Evolutionary conservation across 1,140 invertebrate genomes (phyloP), one percentile per base, ranked within the genome.

Genomic region (Aphis gossypii): DNA sequence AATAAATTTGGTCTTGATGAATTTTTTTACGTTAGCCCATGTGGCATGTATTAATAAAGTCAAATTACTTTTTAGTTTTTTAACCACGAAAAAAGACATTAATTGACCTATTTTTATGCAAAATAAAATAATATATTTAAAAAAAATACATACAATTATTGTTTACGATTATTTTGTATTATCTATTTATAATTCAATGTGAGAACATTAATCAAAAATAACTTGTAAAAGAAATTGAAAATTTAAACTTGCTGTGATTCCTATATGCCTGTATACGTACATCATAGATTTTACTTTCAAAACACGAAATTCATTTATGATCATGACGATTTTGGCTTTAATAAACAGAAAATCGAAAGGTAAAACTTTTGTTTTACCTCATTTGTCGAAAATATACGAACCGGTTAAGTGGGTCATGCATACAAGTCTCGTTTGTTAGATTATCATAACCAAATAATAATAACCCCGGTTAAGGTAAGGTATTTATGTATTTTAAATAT

Each of bases 311-410:
- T 56, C 14, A 30, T 90, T 60, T 90, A 60, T 5, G 21, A 35
- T 94, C 94, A 23, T 94, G 93, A 38, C 91, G 86, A 90, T 87
- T 84, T 60, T 94, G 23, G 30, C 93, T 1, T 86, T 46, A 93
- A 84, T 14, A 21, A n/a, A 46, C 46, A 83, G 60, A 35, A 93
- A 93, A 93, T 41, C 92, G 51, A 93, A 92, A 83, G 46, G 68
- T 23, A 51, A 93, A 84, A 84, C 21, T 25, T 54, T 82, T 93
- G 48, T 93, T 83, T 51, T 83, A 83, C 92, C 35, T 30, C 35
- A 46, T 93, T 93, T 11, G 76, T 51, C 46, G 35, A 93, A 87
- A 51, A 51, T 93, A 38, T 38, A 30, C 48, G 83, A 84, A 93
- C 92, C 46, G 83, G 92, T 84, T 35, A 46, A 93, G 23, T 54